Evolutionary conservation across 92 coral and sea anemone species (phyloP).

Genomic region (Phymanthus crucifer): DNA sequence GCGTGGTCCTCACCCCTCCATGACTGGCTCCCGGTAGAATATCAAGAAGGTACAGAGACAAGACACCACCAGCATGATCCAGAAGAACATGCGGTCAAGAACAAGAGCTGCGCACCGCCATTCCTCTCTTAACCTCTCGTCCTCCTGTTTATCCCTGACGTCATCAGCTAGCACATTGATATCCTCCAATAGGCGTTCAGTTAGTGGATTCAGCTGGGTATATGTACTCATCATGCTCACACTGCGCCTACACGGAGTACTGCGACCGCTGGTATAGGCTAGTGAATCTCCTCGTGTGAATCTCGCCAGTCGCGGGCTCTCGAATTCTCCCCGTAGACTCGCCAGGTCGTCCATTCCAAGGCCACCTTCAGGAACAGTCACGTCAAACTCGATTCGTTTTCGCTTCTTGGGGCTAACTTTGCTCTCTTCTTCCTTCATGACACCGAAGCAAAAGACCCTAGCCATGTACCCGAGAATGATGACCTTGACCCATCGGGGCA

Average conservation of each 20-base stretch:
- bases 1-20: conserved; percentile 23
- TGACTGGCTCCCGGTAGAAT: conserved; percentile 67
- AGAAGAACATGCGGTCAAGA: conserved; percentile 82
- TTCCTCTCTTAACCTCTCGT: conserved; percentile 80
- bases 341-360: conserved; percentile 52
- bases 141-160: conserved; percentile 74
- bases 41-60: conserved; percentile 61
- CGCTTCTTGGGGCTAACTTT: conserved; percentile 49
- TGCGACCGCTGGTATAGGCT: conserved; percentile 62
- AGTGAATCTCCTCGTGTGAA: conserved; percentile 51
- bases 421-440: conserved; percentile 58
- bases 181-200: conserved; percentile 78
- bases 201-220: conserved; percentile 54
- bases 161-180: conserved; percentile 81
- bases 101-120: conserved; percentile 89
- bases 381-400: conserved; percentile 55
- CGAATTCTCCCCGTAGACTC: conserved; percentile 52
- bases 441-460: conserved; percentile 70
- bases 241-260: conserved; percentile 68
- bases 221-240: conserved; percentile 61
- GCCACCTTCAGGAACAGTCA: conserved; percentile 43
- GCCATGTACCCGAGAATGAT: conserved; percentile 87
- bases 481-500: conserved; percentile 90
- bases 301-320: conserved; percentile 53
- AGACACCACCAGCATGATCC: conserved; percentile 68